Conservation (phyloP, 2,888 invertebrate species). For the Oscheius sp. region DNA sequence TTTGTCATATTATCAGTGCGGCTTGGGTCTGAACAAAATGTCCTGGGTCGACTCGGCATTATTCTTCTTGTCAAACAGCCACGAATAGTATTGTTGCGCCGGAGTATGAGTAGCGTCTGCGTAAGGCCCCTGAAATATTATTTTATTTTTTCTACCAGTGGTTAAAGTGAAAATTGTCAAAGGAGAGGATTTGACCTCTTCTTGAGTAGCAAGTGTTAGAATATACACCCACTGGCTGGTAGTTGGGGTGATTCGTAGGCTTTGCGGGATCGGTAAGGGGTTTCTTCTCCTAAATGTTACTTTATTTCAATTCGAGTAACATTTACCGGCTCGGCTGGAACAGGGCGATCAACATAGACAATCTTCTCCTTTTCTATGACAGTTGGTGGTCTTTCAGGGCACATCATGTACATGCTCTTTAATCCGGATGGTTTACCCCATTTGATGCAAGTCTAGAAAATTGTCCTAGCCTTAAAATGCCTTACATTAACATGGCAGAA, state of each 20-base stretch:
- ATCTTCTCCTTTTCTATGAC: slow-evolving; percentile 39
- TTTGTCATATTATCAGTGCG: slow-evolving; percentile 2
- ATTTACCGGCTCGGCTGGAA: not conserved
- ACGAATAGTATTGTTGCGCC: slow-evolving; percentile 51
- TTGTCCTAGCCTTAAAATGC: not conserved
- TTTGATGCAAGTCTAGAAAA: slow-evolving; percentile 51
- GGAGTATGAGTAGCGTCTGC: slow-evolving; percentile 41
- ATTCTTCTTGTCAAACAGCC: slow-evolving; percentile 41
- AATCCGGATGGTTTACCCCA: slow-evolving; percentile 48
- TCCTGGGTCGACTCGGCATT: not conserved
- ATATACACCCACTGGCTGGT: slow-evolving; percentile 30
- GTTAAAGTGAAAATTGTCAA: not conserved
- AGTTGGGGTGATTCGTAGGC: not conserved
- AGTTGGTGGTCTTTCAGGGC: slow-evolving; percentile 42
- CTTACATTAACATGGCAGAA: slow-evolving; percentile 55
- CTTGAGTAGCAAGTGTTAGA: not conserved
- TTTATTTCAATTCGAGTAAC: not conserved
- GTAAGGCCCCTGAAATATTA: slow-evolving; percentile 34
- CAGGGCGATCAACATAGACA: slow-evolving; percentile 19
- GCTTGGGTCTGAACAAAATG: slow-evolving; percentile 33
- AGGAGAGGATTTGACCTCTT: slow-evolving; percentile 30
- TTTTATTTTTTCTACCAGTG: not conserved
- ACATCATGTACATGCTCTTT: slow-evolving; percentile 48
- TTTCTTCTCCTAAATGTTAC: not conserved
- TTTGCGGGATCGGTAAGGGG: not conserved